Conservation (phyloP, 2,113 vertebrate species). For the Mystacornis crossleyi region DNA sequence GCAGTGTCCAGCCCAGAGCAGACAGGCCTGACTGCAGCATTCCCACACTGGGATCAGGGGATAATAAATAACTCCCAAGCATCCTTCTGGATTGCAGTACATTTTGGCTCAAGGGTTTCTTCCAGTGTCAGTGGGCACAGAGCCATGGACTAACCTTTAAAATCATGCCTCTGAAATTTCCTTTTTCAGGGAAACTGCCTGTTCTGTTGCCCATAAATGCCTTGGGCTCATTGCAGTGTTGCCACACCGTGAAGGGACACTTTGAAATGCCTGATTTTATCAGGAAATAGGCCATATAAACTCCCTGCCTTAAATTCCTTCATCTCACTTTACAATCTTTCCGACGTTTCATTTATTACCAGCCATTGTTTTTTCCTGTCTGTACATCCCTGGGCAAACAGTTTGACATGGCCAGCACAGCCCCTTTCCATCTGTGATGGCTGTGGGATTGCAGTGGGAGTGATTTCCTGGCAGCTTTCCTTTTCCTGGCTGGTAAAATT, state of each 20-base stretch:
- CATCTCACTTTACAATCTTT: not conserved
- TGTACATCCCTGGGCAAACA: constrained; percentile 30
- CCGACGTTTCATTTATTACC: not conserved
- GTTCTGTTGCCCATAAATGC: not conserved
- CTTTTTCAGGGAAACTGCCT: not conserved
- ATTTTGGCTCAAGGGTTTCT: not conserved
- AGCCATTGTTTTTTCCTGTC: not conserved
- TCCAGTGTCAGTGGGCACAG: not conserved
- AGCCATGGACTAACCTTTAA: not conserved
- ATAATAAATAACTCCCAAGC: not conserved
- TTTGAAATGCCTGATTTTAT: constrained; percentile 26
- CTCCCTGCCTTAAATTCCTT: constrained; percentile 14
- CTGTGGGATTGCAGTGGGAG: not conserved
- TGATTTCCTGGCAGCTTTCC: not conserved
- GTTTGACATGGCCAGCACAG: not conserved
- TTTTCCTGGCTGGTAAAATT: not conserved
- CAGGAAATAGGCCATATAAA: constrained; percentile 7
- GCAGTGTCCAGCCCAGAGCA: not conserved
- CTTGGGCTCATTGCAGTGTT: not conserved
- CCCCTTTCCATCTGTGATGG: not conserved
- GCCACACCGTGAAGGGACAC: not conserved
- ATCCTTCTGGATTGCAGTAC: not conserved
- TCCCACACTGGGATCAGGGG: not conserved
- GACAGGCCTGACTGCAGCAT: not conserved
- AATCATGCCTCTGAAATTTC: not conserved